Evolutionary conservation across 2,113 vertebrate genomes (phyloP).

Genomic region (Enhydra lutris): DNA sequence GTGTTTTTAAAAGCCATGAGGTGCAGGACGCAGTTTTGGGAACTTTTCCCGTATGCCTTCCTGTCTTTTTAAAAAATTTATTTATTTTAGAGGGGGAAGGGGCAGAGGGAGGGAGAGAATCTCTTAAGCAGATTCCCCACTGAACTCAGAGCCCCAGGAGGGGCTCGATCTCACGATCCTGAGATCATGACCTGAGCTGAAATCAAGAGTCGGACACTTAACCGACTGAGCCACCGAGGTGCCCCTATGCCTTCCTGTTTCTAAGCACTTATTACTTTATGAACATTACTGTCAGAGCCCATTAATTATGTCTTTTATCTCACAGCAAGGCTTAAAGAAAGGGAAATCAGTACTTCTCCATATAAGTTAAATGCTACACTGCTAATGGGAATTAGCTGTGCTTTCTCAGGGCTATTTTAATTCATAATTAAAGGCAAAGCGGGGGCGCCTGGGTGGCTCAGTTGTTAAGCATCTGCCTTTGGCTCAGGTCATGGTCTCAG

Average conservation of each 20-base stretch:
- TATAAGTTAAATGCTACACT: not conserved
- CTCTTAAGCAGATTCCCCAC: not conserved
- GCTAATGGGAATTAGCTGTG: not conserved
- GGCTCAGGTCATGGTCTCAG: too few species aligned
- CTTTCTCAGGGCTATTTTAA: conserved; percentile 16
- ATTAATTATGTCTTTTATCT: conserved; percentile 19
- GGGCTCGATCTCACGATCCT: not conserved
- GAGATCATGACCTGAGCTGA: not conserved
- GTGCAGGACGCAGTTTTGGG: not conserved
- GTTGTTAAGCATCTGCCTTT: too few species aligned
- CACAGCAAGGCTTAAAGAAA: not conserved
- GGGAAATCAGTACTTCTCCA: not conserved
- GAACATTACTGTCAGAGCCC: not conserved
- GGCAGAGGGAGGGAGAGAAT: not conserved
- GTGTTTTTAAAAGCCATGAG: not conserved
- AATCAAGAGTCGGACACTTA: not conserved
- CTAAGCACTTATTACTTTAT: not conserved
- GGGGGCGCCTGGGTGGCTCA: too few species aligned
- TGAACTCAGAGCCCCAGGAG: not conserved
- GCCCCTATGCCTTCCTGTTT: not conserved
- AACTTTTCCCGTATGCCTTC: not conserved
- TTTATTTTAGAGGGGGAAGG: not conserved
- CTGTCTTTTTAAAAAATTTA: not conserved
- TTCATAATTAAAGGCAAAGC: not conserved
- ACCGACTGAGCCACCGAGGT: not conserved